Evolutionary conservation across 2,888 invertebrate species (phyloP).

Genomic region (Coleophora flavipennella): DNA sequence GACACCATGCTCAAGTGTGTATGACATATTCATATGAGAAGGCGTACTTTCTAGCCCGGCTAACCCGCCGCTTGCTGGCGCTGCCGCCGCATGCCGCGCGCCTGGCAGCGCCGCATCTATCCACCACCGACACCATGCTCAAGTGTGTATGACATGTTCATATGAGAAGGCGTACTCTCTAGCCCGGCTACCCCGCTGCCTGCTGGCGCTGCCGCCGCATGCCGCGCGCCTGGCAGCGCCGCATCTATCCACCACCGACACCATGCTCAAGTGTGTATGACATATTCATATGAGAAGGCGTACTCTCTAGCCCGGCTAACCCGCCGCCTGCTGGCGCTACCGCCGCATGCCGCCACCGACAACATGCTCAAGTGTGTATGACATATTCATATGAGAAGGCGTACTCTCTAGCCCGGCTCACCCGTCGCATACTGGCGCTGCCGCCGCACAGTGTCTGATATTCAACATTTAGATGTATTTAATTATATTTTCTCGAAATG

Average conservation of each 20-base stretch:
- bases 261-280: constrained; percentile 75
- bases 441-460: too few relatives aligned
- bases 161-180: constrained; percentile 78
- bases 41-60: constrained; percentile 77
- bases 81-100: constrained; percentile 51
- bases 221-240: constrained; percentile 48
- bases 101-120: constrained; percentile 56
- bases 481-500: too few relatives aligned
- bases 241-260: constrained; percentile 78
- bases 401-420: too few relatives aligned
- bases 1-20: background rate
- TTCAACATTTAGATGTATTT: too few relatives aligned
- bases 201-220: constrained; percentile 58
- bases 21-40: too few relatives aligned
- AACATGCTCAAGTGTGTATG: too few relatives aligned
- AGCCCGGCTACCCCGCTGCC: constrained; percentile 77
- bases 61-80: constrained; percentile 74
- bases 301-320: too few relatives aligned
- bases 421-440: too few relatives aligned
- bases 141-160: constrained; percentile 66
- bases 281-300: too few relatives aligned
- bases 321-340: too few relatives aligned
- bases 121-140: constrained; percentile 83
- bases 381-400: too few relatives aligned
- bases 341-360: too few relatives aligned